Evolutionary conservation across 1,140 invertebrate species (phyloP).

Genomic region (Drosophila kohkoa): DNA sequence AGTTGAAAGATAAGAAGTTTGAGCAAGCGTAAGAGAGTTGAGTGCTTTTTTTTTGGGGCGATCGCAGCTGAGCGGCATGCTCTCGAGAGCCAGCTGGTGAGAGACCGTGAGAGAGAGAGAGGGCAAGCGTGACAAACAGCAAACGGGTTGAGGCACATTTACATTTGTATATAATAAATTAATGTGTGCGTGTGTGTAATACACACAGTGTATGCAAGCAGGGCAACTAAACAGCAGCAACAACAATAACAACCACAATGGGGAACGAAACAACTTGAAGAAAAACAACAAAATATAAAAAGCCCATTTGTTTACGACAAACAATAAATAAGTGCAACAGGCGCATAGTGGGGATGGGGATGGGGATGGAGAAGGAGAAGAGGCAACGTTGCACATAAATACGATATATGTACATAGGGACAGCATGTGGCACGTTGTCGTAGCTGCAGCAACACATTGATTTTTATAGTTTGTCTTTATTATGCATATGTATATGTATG

Average conservation of each 20-base stretch:
- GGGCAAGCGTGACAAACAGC: background rate
- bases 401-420: conserved; percentile 15
- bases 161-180: conserved; percentile 16
- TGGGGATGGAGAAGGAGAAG: conserved; percentile 3
- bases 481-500: background rate
- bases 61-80: conserved; percentile 24
- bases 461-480: conserved; percentile 49
- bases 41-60: conserved; percentile 4
- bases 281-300: conserved; percentile 29
- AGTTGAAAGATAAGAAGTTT: conserved; percentile 1
- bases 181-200: conserved; percentile 2
- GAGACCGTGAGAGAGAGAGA: background rate
- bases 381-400: conserved; percentile 10
- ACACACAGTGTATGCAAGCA: conserved; percentile 3
- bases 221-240: conserved; percentile 20
- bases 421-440: conserved; percentile 45
- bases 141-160: conserved; percentile 37
- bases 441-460: conserved; percentile 49
- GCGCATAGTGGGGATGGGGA: background rate
- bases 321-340: conserved; percentile 51
- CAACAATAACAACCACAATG: conserved; percentile 9
- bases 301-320: conserved; percentile 64
- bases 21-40: conserved; percentile 16
- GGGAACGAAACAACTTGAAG: background rate
- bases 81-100: background rate